These are phyloP conservation scores for Drosophila stalkeri DNA, from an alignment of 2,888 invertebrate species.

Conservation along the genomic window DNA sequence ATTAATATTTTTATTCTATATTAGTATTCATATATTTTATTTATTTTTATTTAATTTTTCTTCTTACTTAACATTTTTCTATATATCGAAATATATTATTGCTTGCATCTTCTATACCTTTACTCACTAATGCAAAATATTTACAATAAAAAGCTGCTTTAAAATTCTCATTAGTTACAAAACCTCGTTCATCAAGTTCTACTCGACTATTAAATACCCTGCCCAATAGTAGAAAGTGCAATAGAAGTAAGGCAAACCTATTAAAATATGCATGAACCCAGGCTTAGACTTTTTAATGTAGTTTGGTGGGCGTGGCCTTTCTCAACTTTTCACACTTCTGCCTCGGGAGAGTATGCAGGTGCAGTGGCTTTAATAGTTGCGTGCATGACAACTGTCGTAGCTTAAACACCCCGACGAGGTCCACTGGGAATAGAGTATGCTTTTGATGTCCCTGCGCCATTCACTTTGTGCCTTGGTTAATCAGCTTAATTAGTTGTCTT, in stretches of 20 bases:
- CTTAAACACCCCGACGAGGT: background rate
- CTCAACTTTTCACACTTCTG: background rate
- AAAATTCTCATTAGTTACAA: background rate
- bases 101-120: no score
- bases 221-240: background rate
- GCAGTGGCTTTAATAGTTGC: background rate
- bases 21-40: no score
- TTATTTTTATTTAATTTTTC: no score
- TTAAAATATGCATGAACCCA: background rate
- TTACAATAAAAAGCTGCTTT: background rate
- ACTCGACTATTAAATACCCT: background rate
- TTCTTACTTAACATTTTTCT: no score
- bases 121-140: background rate
- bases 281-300: background rate
- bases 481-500: slow-evolving; percentile 34
- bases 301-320: background rate
- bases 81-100: no score
- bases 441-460: slow-evolving; percentile 15
- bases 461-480: slow-evolving; percentile 18
- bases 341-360: background rate
- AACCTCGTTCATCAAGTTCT: background rate
- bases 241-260: background rate
- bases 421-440: background rate
- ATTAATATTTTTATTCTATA: no score
- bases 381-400: background rate